phyloP scores from a whole-genome alignment of 2,888 invertebrate genomes.

The Kryphioiulus occultus region DNA sequence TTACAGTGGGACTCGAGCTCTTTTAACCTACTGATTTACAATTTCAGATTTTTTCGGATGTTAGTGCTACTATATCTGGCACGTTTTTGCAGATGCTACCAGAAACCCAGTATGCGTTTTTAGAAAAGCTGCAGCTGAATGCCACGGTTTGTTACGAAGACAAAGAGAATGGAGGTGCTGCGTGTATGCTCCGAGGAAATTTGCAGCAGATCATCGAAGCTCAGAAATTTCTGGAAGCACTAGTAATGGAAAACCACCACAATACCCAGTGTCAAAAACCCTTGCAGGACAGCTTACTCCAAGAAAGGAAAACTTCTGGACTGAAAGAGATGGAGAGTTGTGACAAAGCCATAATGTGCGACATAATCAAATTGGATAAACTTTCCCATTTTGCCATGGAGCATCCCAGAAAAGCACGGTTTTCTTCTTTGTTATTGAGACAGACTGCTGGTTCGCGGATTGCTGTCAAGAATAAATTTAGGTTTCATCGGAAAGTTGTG shows the following conservation, averaged over 20 bases:
- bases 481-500: constrained; percentile 18
- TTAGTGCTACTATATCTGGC: constrained; percentile 37
- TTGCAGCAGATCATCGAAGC: constrained; percentile 43
- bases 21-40: not conserved
- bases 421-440: constrained; percentile 44
- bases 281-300: not conserved
- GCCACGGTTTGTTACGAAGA: constrained; percentile 29
- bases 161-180: not conserved
- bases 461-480: constrained; percentile 28
- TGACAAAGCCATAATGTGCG: constrained; percentile 52
- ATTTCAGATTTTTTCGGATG: constrained; percentile 46
- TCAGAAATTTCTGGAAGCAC: constrained; percentile 27
- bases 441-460: constrained; percentile 20
- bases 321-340: not conserved
- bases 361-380: constrained; percentile 51
- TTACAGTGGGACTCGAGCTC: not conserved
- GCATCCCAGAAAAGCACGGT: constrained; percentile 48
- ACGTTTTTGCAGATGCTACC: not conserved
- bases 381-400: constrained; percentile 51
- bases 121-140: constrained; percentile 35
- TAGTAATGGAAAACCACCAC: not conserved
- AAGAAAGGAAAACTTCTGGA: not conserved
- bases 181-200: constrained; percentile 43
- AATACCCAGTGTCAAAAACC: not conserved
- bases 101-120: not conserved